Evolutionary conservation across 2,113 vertebrate genomes (phyloP).

Genomic region (Myxocyprinus asiaticus): DNA sequence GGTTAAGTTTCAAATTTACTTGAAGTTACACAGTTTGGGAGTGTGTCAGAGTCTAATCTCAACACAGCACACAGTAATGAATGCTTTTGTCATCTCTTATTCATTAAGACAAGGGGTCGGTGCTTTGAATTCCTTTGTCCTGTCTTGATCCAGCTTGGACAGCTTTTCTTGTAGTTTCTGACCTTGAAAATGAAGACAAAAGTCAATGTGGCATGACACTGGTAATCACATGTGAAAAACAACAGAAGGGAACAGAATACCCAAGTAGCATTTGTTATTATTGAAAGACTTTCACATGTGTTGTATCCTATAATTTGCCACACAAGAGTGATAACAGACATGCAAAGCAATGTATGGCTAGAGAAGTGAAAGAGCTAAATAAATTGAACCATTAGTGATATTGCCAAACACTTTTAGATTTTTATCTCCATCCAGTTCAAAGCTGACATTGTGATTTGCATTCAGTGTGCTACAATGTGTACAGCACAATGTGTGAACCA

Average conservation of each 20-base stretch:
- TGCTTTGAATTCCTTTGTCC: conserved; percentile 64
- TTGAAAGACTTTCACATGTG: neutral
- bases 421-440: too few species aligned
- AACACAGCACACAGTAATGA: conserved; percentile 71
- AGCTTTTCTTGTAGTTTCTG: conserved; percentile 56
- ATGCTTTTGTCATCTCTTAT: conserved; percentile 79
- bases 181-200: conserved; percentile 67
- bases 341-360: too few species aligned
- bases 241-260: neutral
- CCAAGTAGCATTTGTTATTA: neutral
- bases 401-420: too few species aligned
- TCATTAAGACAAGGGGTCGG: conserved; percentile 76
- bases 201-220: conserved; percentile 56
- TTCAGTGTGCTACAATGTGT: too few species aligned
- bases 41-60: conserved; percentile 66
- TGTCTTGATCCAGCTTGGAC: conserved; percentile 62
- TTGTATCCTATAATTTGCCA: neutral
- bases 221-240: conserved; percentile 18
- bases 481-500: too few species aligned
- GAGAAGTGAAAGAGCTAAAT: too few species aligned
- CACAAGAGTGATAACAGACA: neutral
- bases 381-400: too few species aligned
- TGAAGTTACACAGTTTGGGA: conserved; percentile 52
- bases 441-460: too few species aligned
- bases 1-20: too few species aligned